Evolutionary conservation across 2,888 invertebrate species (phyloP), one percentile per base, ranked within the genome.

Genomic region (Tetranychus truncatus): DNA sequence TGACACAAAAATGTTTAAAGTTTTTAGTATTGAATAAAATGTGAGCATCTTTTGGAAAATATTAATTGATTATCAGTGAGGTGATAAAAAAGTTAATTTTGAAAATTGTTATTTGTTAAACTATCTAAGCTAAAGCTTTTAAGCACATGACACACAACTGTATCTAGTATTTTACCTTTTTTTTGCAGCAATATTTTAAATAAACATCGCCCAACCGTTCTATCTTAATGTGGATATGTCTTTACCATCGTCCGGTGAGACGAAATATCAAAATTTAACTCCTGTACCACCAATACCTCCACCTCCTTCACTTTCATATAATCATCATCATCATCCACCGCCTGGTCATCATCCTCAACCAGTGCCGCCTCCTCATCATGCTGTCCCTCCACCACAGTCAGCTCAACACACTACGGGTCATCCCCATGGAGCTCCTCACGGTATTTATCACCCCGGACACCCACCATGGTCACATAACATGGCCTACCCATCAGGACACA

Each of bases 241-340:
- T 20, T 21, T 21, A 24, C 20, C 69, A 69, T 20, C 69, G 69
- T 21, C 69, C 11, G 69, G 69, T 9, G 69, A 69, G 21, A 24
- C 69, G 69, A 75, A 75, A 20, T 75, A 75, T 55, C 75, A 75
- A 55, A 75, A 69, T 18, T 46, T 75, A 46, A 75, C 71, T 65
- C 71, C 75, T 65, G 71, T 75, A 65, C 75, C 75, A 45, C 71
- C 71, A 20, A 55, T 75, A 65, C 75, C 75, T 45, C 71, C 71
- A 20, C 65, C 71, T 18, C 71, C 71, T 5, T 55, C 55, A 55
- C 55, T 15, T 55, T 55, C 55, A 15, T 55, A 55, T 55, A 15
- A 55, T 55, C 55, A 55, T 55, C 55, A 5, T 55, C 55, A 55
- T 55, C 55, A 55, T 55, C 55, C 55, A 55, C 55, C 55, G 55